A percentile compares a stretch with the other conserved stretches of the same genome.
These are phyloP conservation scores for Cyclina sinensis DNA, from an alignment of 1,140 invertebrate species.

Conservation along the genomic window DNA sequence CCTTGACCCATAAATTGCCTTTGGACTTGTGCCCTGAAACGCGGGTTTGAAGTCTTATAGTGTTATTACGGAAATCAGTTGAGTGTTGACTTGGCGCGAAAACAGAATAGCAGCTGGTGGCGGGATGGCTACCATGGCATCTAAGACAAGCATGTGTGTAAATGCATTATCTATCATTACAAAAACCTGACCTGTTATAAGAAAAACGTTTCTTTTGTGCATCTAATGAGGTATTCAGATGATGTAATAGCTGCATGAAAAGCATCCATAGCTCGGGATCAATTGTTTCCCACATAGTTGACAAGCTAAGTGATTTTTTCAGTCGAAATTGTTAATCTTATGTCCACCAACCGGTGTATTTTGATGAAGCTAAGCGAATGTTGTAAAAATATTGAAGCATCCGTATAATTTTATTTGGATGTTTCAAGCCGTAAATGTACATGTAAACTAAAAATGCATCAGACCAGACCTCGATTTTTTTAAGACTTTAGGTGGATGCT, in stretches of 20 bases:
- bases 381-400: background rate
- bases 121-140: background rate
- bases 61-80: no score
- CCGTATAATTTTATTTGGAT: background rate
- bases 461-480: background rate
- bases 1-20: no score
- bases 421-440: background rate
- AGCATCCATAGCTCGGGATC: background rate
- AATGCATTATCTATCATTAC: background rate
- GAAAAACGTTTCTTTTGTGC: background rate
- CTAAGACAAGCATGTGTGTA: background rate
- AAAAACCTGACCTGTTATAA: background rate
- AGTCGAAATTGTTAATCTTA: background rate
- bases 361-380: background rate
- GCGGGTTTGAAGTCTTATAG: no score
- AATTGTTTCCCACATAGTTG: background rate
- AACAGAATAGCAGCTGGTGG: no score
- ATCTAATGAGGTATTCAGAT: background rate
- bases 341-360: background rate
- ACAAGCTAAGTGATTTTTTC: background rate
- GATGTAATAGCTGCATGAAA: background rate
- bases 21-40: background rate
- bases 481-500: background rate
- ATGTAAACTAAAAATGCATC: background rate
- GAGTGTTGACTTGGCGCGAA: no score